Base-by-base conservation (phyloP, 2,113 vertebrate species). In the Prolemur simus region DNA sequence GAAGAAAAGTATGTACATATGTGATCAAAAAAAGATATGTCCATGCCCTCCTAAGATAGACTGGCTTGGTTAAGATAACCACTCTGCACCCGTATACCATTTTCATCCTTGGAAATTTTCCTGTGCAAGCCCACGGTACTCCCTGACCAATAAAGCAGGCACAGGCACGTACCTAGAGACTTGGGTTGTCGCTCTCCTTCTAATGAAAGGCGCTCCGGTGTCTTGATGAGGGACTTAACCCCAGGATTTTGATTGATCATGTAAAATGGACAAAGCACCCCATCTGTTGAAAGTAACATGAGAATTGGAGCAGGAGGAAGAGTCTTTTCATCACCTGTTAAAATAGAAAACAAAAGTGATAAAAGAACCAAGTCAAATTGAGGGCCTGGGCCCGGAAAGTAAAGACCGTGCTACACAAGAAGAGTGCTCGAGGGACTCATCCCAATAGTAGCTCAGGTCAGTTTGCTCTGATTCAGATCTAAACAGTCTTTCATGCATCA, bases 241-340 rank as follows among this genome's bases (percentile, higher is more conserved):
- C 99, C 99, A 0, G 99, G 99, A 92, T 99, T 99, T 88, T 99
- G 98, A 96, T 99, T 99, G 94, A 99, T 99, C 97, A 99, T 99
- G 32, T 99, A 99, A 97, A 99, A 99, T 0, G 99, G 99, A 97
- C 99, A 99, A 45, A 99, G 98, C 2, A 99, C 98, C 18, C 99
- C 99, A 34, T 99, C 99, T 0, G 99, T 99, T 39, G 99, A 99
- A 12, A 99, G 99, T 94, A 99, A 97, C 96, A 99, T 98, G 96
- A 99, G 98, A 45, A 99, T 98, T 23, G 99, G 99, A 6, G 99
- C 99, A 39, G 99, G 99, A 37, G 99, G 98, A 64, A 99, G 96
- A 6, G 98, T 99, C 98, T 99, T 99, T 96, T 99, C 99, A 2
- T 99, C 99, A 60, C 98, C 99, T 99, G 98, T 66, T 80, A 89